Evolutionary conservation across 2,113 vertebrate genomes (phyloP).

Genomic region (Xerus inauris): DNA sequence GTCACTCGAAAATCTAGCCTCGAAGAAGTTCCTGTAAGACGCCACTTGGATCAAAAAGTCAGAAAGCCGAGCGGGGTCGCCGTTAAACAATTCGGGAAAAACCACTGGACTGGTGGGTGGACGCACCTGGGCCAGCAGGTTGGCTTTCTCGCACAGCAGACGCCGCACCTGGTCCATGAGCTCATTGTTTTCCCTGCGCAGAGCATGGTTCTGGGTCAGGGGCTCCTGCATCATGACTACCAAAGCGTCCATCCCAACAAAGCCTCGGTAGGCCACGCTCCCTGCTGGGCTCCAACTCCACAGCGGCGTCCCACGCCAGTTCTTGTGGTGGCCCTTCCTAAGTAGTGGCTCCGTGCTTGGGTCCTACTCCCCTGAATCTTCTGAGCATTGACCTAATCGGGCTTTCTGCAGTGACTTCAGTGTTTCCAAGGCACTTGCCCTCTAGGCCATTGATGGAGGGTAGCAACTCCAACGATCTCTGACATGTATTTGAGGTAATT

Average conservation of each 20-base stretch:
- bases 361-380: too few species aligned
- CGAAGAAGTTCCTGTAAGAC: neutral
- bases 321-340: neutral
- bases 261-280: too few species aligned
- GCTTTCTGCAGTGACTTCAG: neutral
- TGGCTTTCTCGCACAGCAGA: neutral
- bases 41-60: neutral
- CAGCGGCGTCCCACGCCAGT: neutral
- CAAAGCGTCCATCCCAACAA: fast-evolving
- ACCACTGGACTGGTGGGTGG: neutral
- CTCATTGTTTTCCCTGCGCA: neutral
- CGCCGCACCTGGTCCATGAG: neutral
- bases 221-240: fast-evolving
- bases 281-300: too few species aligned
- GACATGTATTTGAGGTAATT: neutral
- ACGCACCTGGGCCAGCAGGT: neutral
- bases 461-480: neutral
- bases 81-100: neutral
- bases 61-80: neutral
- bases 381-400: neutral
- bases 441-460: neutral
- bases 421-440: neutral
- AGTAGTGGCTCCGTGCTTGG: neutral
- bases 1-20: neutral
- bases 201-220: fast-evolving